Percentiles rank a stretch among this genome's conserved stretches.
Conservation (phyloP, 2,113 vertebrate genomes). For the Channa argus region DNA sequence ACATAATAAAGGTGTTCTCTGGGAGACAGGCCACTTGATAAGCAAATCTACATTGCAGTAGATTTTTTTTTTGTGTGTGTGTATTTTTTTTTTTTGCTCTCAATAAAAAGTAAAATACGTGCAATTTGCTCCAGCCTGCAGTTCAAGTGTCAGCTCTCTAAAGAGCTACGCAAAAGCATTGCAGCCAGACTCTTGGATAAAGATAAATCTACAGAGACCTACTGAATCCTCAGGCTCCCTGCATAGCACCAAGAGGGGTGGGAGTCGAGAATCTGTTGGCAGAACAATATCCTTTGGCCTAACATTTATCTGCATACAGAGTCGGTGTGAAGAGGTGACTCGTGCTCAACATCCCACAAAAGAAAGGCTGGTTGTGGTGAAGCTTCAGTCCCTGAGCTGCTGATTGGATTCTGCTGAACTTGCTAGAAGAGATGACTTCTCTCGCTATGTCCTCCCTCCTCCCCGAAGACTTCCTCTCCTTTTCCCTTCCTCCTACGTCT, state of each 20-base stretch:
- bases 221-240: slow-evolving; percentile 26
- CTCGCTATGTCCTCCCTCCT: neutral
- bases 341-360: slow-evolving; percentile 58
- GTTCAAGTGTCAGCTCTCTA: slow-evolving; percentile 59
- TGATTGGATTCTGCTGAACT: slow-evolving; percentile 65
- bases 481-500: slow-evolving; percentile 1
- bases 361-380: slow-evolving; percentile 41
- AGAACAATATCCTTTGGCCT: slow-evolving; percentile 63
- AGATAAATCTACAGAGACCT: slow-evolving; percentile 45
- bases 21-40: slow-evolving; percentile 55
- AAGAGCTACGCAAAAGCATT: slow-evolving; percentile 41
- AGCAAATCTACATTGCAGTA: slow-evolving; percentile 64
- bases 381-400: slow-evolving; percentile 53
- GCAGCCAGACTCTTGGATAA: slow-evolving; percentile 11
- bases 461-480: neutral
- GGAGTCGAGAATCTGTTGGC: slow-evolving; percentile 30
- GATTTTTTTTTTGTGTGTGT: slow-evolving; percentile 3
- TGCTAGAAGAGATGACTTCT: slow-evolving; percentile 32
- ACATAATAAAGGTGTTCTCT: slow-evolving; percentile 64
- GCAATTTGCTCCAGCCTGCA: slow-evolving; percentile 56
- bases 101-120: slow-evolving; percentile 57
- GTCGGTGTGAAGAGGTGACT: slow-evolving; percentile 53
- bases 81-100: neutral
- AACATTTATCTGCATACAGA: slow-evolving; percentile 66
- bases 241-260: slow-evolving; percentile 1